Base-by-base conservation (phyloP, 2,113 vertebrate genomes). In the Calypte anna region DNA sequence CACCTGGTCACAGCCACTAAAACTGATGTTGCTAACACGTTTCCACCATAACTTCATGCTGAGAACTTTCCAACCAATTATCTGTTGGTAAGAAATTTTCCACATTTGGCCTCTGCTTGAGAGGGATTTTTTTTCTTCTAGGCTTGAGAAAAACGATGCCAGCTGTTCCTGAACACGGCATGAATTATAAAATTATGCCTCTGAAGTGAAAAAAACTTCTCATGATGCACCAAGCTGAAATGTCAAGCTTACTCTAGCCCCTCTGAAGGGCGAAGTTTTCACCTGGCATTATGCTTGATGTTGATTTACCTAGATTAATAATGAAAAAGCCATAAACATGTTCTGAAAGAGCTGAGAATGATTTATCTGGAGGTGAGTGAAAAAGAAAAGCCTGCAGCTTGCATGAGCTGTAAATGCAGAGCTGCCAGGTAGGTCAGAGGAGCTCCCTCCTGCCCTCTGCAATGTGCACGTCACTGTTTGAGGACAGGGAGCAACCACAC, bases 21-120 rank as follows among this genome's bases (percentile, higher is more conserved):
- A 91, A 27, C 66, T 7, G 0, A 91, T 40, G 66, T 94, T 92
- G 82, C 79, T 86, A 87, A 91, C 91, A 33, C 3, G 33, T 96
- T 95, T 92, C 91, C 91, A 93, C 61, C 67, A 86, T 93, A 91
- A 94, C 72, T 92, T 93, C 69, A 50, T 83, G 81, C 70, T 96
- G 59, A 50, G 62, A 91, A 86, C 82, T 96, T 96, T 95, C 93
- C 94, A 74, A 64, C 75, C 68, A 81, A 68, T 90, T 90, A 86
- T 90, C 90, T 94, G 70, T 86, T 76, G 74, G 69, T 87, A 86
- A 82, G 62, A 94, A 91, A 76, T 84, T 93, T 96, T 95, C 78
- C 94, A 87, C 86, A 31, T 86, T 96, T 95, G 82, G 82, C 69
- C 70, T 94, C 82, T 77, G 63, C 73, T 90, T 38, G 77, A 86